Evolutionary conservation across 2,797 vertebrate species (phyloP).

Genomic region (Petrocephalus sullivani): DNA sequence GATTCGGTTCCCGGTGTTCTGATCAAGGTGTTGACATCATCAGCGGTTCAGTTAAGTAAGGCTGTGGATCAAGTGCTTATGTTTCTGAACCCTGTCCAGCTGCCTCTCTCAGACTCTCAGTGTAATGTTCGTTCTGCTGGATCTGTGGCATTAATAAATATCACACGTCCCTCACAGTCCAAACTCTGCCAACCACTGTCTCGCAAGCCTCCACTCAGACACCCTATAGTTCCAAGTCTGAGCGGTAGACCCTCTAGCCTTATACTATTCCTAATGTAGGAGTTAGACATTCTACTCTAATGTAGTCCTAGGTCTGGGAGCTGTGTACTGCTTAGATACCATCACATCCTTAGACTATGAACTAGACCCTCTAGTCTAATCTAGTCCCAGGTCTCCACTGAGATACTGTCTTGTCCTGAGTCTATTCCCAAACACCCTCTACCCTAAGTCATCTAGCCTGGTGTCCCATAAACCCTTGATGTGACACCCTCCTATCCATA

Average conservation of each 20-base stretch:
- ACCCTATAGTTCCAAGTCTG: background rate
- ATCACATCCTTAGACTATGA: background rate
- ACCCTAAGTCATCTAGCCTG: background rate
- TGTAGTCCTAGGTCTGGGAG: background rate
- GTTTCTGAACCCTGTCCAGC: background rate
- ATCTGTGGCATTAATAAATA: background rate
- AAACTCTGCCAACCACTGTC: background rate
- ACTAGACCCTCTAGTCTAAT: background rate
- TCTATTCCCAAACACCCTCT: background rate
- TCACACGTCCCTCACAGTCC: background rate
- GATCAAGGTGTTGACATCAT: background rate
- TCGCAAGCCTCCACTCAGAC: background rate
- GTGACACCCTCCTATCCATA: background rate
- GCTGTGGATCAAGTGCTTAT: background rate
- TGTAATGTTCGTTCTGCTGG: background rate
- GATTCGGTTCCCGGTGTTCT: background rate
- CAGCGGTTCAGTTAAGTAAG: background rate
- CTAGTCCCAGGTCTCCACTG: background rate
- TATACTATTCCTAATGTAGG: background rate
- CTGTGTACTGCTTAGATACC: background rate
- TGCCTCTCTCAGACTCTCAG: background rate
- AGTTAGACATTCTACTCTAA: background rate
- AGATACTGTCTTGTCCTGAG: background rate
- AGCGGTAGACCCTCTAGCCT: background rate
- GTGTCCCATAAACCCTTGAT: background rate